phyloP scores from a whole-genome alignment of 1,140 invertebrate species.

The Bombus difficillimus region DNA sequence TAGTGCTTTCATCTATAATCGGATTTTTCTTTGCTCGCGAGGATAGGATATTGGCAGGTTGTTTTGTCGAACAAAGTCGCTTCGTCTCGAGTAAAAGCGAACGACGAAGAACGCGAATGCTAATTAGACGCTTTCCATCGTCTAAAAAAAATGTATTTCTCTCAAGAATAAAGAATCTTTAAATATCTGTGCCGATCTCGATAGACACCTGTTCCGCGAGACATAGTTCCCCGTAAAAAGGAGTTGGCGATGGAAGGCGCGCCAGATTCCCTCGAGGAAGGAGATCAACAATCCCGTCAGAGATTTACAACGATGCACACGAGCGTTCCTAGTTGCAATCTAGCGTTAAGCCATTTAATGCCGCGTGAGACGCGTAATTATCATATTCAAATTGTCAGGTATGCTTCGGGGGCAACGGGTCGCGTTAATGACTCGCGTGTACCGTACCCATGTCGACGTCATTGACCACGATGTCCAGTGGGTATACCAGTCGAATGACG shows the following conservation, averaged over 20 bases:
- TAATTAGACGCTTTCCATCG: not conserved
- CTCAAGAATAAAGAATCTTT: not conserved
- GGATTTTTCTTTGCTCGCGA: no score
- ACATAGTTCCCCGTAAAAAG: not conserved
- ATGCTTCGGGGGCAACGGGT: not conserved
- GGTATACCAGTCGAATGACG: no score
- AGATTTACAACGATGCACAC: conserved; percentile 5
- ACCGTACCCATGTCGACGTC: not conserved
- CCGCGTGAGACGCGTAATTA: conserved; percentile 5
- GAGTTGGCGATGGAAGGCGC: not conserved
- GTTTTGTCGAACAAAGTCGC: not conserved
- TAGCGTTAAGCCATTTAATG: not conserved
- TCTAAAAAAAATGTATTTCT: not conserved
- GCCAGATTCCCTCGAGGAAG: not conserved
- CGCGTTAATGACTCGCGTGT: not conserved
- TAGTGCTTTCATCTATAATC: no score
- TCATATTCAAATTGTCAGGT: conserved; percentile 6
- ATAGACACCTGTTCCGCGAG: not conserved
- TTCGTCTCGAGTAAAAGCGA: not conserved
- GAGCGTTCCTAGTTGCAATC: not conserved
- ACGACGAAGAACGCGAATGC: no score
- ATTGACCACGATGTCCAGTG: no score
- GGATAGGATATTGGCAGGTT: no score
- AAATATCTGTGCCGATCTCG: not conserved
- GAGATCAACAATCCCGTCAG: not conserved